Base-by-base conservation (phyloP, 2,113 vertebrate species). In the Ctenomys sociabilis region DNA sequence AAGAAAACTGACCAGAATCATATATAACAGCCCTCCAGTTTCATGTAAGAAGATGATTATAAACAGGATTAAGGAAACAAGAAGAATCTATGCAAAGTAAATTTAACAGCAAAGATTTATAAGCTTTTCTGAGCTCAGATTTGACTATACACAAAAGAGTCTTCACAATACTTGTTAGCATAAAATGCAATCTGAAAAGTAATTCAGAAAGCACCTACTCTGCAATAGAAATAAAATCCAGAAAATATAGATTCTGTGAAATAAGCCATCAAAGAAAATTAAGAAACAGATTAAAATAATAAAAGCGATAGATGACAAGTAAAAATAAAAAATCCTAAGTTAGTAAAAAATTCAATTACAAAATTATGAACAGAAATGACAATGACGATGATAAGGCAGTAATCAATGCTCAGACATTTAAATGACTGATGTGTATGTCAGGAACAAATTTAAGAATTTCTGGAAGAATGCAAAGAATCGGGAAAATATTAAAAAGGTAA, bases 161-260 rank as follows among this genome's bases (percentile, higher is more conserved):
- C 43, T 54, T 22, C 12, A 78, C 75, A 93, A 81, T 64, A 81
- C 6, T 43, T 63, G 24, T 26, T 90, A 43, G 43, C 85, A 90
- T 64, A 92, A 84, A 93, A 92, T 57, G 93, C 11, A n/a, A 35
- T 93, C 77, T 59, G 28, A 64, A 85, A 96, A 93, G 30, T 43
- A 49, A 52, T 66, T 94, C 59, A 77, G n/a, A 85, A 95, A 92
- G 28, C 10, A 70, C 26, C 7, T 85, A 40, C 32, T 87, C 59
- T 52, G 2, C 43, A 54, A n/a, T 16, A 64, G 22, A 88, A 94
- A 90, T 35, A 80, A 94, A 95, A 95, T 70, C 84, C 22, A 45
- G 10, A 73, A 88, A 95, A 91, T 30, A 88, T 43, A 9, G 57
- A 80, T 57, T 35, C 1, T 59, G 19, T 64, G 40, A 93, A 95